A percentile compares a stretch with the other conserved stretches of the same genome.
These are phyloP conservation scores for Dryoscopus gambensis DNA, from an alignment of 2,113 vertebrate species.

Conservation along the genomic window DNA sequence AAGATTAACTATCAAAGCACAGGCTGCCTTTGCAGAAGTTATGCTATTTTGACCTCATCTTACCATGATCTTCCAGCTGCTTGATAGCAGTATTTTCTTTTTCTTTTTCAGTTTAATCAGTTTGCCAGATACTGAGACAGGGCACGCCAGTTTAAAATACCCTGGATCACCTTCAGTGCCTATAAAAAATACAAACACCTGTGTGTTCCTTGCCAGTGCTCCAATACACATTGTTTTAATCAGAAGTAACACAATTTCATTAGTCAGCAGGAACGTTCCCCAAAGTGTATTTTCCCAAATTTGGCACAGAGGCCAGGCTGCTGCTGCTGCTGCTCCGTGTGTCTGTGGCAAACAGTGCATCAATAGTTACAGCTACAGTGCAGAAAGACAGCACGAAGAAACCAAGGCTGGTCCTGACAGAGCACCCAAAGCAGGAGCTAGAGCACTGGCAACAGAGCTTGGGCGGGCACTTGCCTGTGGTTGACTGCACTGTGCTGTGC, in stretches of 20 bases:
- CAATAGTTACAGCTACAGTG: neutral
- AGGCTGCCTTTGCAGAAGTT: neutral
- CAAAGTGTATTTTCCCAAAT: neutral
- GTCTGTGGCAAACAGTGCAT: neutral
- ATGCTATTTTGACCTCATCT: neutral
- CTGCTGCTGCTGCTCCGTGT: neutral
- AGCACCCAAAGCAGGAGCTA: neutral
- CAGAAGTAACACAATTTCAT: neutral
- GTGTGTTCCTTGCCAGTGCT: neutral
- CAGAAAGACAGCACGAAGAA: neutral
- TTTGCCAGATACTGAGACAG: neutral
- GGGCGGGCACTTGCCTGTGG: neutral
- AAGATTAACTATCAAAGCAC: slow-evolving; percentile 19
- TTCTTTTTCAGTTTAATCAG: neutral
- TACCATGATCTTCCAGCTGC: slow-evolving; percentile 15
- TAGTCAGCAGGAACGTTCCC: neutral
- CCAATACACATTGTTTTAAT: neutral
- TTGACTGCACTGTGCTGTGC: neutral
- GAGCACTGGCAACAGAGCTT: neutral
- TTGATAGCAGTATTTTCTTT: neutral
- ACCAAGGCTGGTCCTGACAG: neutral
- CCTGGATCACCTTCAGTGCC: neutral
- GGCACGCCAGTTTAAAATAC: neutral
- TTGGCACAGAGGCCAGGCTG: neutral
- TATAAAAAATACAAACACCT: neutral